These are phyloP conservation scores for Pachymerium ferrugineum DNA, from an alignment of 2,888 invertebrate species.

Conservation along the genomic window DNA sequence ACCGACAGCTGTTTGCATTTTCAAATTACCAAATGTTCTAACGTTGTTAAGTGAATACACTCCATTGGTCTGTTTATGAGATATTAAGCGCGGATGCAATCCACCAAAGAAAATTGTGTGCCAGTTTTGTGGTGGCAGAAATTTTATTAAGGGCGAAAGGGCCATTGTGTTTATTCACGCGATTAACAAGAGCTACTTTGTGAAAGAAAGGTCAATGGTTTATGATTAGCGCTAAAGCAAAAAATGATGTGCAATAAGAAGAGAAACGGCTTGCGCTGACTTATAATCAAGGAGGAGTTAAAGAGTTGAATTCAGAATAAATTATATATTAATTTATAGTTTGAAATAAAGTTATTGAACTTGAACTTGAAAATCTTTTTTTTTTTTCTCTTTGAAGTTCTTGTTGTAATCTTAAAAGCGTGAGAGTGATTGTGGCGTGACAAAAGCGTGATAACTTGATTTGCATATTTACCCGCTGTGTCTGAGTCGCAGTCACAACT, in stretches of 20 bases:
- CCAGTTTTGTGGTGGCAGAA: conserved; percentile 25
- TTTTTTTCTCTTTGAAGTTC: neutral
- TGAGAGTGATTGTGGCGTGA: neutral
- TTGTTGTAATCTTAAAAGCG: neutral
- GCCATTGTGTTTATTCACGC: conserved; percentile 25
- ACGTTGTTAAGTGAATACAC: conserved; percentile 5
- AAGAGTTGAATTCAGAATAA: neutral
- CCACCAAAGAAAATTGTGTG: conserved; percentile 24
- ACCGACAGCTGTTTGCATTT: conserved; percentile 22
- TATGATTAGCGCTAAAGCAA: neutral
- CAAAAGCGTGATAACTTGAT: neutral
- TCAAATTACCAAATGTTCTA: neutral
- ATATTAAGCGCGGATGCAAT: conserved; percentile 25
- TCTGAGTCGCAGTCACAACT: conserved; percentile 6
- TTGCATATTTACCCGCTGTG: neutral
- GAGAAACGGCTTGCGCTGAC: neutral
- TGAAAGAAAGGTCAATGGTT: conserved; percentile 20
- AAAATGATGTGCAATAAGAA: conserved; percentile 11
- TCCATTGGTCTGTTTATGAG: conserved; percentile 25
- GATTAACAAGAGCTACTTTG: conserved; percentile 22
- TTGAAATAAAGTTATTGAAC: conserved; percentile 14
- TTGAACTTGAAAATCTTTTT: neutral
- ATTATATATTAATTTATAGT: conserved; percentile 22
- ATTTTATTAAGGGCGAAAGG: conserved; percentile 19
- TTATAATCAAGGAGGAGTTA: conserved; percentile 25